These are phyloP conservation scores for Oscheius sp. DNA, from an alignment of 2,888 invertebrate genomes.

Conservation along the genomic window DNA sequence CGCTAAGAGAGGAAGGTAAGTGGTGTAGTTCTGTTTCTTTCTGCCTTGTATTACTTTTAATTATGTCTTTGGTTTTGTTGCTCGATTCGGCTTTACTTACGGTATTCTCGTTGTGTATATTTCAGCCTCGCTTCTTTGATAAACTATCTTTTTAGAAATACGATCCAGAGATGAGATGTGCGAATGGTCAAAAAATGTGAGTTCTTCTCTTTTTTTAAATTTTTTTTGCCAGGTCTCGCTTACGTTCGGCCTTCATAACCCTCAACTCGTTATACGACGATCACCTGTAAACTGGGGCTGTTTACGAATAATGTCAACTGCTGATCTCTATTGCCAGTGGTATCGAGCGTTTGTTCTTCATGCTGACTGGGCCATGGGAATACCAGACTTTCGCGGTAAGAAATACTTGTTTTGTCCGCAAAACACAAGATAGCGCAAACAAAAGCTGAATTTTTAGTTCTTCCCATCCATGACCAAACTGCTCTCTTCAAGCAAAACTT, in stretches of 20 bases:
- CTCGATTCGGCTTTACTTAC: too few species aligned
- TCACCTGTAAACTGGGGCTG: constrained; percentile 50
- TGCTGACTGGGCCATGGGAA: constrained; percentile 61
- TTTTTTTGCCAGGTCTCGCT: constrained; percentile 50
- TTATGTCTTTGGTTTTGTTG: too few species aligned
- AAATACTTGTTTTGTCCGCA: constrained; percentile 31
- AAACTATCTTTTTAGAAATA: too few species aligned
- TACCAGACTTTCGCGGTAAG: constrained; percentile 53
- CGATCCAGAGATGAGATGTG: too few species aligned
- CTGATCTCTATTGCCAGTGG: constrained; percentile 53
- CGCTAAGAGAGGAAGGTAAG: too few species aligned
- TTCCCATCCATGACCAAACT: constrained; percentile 39
- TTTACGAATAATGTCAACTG: constrained; percentile 54
- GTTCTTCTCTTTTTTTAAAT: too few species aligned
- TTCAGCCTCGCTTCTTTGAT: too few species aligned
- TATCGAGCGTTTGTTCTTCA: constrained; percentile 59
- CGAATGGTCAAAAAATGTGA: constrained; percentile 53
- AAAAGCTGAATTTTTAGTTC: too few species aligned
- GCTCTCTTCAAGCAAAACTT: constrained; percentile 61
- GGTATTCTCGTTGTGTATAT: too few species aligned
- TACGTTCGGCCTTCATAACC: constrained; percentile 52
- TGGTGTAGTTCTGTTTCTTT: too few species aligned
- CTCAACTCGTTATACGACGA: constrained; percentile 49
- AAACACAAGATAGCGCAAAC: background rate
- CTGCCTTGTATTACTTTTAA: too few species aligned